A percentile compares a stretch with the other conserved stretches of the same genome.
Conservation (phyloP, 2,113 vertebrate genomes). For the Gila orcuttii region DNA sequence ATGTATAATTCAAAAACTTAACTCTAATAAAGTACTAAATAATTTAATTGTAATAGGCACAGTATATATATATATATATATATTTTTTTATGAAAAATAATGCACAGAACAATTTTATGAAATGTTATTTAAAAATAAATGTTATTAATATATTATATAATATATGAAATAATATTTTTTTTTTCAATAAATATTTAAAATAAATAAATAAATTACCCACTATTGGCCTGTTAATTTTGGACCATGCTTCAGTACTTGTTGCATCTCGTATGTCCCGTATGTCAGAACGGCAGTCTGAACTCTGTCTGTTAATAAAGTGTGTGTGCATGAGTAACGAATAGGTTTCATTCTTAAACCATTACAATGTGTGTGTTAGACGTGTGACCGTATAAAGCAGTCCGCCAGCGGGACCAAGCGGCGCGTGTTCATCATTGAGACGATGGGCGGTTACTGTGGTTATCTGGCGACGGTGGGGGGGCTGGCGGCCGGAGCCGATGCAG, state of each 20-base stretch:
- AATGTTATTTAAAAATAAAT: background rate
- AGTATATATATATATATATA: too few species aligned
- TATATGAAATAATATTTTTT: too few species aligned
- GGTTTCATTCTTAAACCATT: background rate
- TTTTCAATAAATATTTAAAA: background rate
- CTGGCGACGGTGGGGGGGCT: conserved; percentile 92
- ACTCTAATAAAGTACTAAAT: background rate
- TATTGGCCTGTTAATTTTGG: background rate
- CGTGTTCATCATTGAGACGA: conserved; percentile 98
- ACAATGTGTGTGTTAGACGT: conserved; percentile 78
- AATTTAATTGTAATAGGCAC: too few species aligned
- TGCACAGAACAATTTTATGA: background rate
- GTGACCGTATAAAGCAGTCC: conserved; percentile 96
- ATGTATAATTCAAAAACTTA: background rate
- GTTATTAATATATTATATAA: too few species aligned
- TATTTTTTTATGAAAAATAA: too few species aligned
- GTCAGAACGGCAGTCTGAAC: background rate
- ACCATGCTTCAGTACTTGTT: background rate
- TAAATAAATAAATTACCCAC: background rate
- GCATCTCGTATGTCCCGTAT: background rate
- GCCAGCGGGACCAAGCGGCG: conserved; percentile 94
- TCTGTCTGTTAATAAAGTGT: background rate
- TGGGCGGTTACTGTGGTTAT: conserved; percentile 97
- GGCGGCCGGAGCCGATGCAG: conserved; percentile 88
- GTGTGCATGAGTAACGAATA: background rate